Evolutionary conservation across 2,888 invertebrate genomes (phyloP), one percentile per base, ranked within the genome.

Genomic region (Masnerella sp.): DNA sequence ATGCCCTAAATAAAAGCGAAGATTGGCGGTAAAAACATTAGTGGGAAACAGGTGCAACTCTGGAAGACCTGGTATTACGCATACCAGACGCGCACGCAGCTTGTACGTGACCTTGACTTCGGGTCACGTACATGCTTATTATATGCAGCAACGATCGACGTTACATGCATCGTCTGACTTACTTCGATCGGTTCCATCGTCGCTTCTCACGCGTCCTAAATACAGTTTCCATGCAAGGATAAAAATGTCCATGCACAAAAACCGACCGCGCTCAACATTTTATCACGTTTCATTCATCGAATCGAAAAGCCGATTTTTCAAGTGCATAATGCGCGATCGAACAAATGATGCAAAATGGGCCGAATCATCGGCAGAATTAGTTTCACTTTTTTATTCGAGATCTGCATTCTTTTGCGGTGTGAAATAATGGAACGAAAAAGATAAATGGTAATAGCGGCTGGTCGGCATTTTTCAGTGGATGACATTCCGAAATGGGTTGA

Each of bases 91-190:
- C 52, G 56, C 58, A 74, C 64, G 68, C 64, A 69, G 68, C 58
- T 59, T 34, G 59, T 65, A 45, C 45, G 34, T 54, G 59, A 69
- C 74, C 74, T 74, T 65, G 74, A 69, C 59, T 65, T 64, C 34
- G 59, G 74, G 74, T 74, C 68, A 69, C 42, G 49, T 74, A 69
- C 47, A 74, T 61, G 61, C 68, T 69, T 69, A 69, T 69, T 69
- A 69, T 59, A 43, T 28, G 22, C 52, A 54, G 36, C 61, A 69
- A 49, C 38, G 28, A 61, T 47, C 61, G 28, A 47, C 36, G 69
- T 59, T 69, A 65, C 59, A 51, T 71, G 58, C 52, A 56, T 47
- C 54, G 42, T 59, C 59, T 59, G 51, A 51, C 59, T 51, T 68
- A 43, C 51, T 67, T 58, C 42, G 49, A 64, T 64, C 34, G 22